phyloP scores from a whole-genome alignment of 2,797 vertebrate genomes.

The Ispidina picta region DNA sequence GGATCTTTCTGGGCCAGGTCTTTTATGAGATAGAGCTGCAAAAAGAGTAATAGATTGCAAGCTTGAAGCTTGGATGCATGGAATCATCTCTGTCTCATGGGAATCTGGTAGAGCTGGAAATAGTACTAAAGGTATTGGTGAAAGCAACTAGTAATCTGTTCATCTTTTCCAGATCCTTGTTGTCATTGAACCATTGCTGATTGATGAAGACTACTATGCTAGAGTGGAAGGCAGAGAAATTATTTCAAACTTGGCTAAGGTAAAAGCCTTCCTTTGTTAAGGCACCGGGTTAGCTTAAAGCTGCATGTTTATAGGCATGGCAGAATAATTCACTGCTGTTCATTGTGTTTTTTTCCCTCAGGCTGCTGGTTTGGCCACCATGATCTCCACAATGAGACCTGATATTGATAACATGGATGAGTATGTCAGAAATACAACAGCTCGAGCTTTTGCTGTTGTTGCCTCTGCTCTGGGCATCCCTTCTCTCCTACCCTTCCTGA shows the following conservation, averaged over 20 bases:
- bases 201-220: slow-evolving; percentile 99
- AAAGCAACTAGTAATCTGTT: not conserved
- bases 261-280: slow-evolving; percentile 36
- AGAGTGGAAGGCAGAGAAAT: slow-evolving; percentile 99
- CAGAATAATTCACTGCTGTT: not conserved
- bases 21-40: not conserved
- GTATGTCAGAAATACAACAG: slow-evolving; percentile 97
- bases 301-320: not conserved
- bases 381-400: slow-evolving; percentile 99
- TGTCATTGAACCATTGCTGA: slow-evolving; percentile 96
- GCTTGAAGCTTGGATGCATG: not conserved
- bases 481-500: slow-evolving; percentile 96
- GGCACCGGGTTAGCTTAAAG: not conserved
- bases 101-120: not conserved
- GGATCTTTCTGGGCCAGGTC: not conserved
- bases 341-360: slow-evolving; percentile 50
- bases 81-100: not conserved
- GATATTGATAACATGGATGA: slow-evolving; percentile 99
- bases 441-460: slow-evolving; percentile 96
- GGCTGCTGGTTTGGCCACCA: slow-evolving; percentile 98
- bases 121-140: not conserved
- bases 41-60: not conserved
- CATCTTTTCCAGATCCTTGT: slow-evolving; percentile 89
- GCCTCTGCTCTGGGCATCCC: slow-evolving; percentile 97
- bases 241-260: slow-evolving; percentile 99